These are phyloP conservation scores for Porites cylindrica DNA, from an alignment of 92 coral and sea anemone species.

Conservation along the genomic window DNA sequence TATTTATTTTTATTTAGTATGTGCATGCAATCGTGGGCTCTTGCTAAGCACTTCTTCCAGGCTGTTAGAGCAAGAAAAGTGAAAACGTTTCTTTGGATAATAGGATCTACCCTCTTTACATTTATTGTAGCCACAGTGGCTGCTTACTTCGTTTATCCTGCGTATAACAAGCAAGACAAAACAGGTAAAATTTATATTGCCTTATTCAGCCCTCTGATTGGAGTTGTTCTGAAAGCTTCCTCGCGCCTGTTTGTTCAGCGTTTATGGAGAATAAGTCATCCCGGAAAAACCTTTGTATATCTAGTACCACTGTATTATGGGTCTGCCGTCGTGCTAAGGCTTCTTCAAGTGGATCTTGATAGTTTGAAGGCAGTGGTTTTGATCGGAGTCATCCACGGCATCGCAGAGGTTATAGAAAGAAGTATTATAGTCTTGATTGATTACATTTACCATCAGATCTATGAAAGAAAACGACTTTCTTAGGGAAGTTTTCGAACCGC, in stretches of 20 bases:
- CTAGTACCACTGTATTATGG: neutral
- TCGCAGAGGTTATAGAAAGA: constrained; percentile 19
- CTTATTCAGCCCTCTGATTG: neutral
- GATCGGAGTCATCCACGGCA: constrained; percentile 14
- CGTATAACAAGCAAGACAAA: neutral
- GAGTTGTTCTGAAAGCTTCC: neutral
- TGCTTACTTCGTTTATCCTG: constrained; percentile 1
- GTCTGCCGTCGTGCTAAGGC: neutral
- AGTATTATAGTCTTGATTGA: constrained; percentile 8
- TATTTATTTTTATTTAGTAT: neutral
- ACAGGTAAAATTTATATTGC: neutral
- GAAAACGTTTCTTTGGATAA: neutral
- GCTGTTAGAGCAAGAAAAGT: neutral
- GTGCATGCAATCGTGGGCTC: neutral
- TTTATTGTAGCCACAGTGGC: neutral
- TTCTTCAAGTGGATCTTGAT: constrained; percentile 1
- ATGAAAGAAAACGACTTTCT: neutral
- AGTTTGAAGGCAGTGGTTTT: neutral
- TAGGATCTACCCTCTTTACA: neutral
- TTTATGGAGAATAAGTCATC: neutral
- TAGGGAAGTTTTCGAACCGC: constrained; percentile 1
- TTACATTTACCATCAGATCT: constrained; percentile 1
- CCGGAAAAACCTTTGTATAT: neutral
- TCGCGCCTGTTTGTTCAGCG: constrained; percentile 6
- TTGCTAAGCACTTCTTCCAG: neutral